A percentile compares a stretch with the other conserved stretches of the same genome.
Conservation (phyloP, 2,888 invertebrate genomes). For the Allolobophora icterica region DNA sequence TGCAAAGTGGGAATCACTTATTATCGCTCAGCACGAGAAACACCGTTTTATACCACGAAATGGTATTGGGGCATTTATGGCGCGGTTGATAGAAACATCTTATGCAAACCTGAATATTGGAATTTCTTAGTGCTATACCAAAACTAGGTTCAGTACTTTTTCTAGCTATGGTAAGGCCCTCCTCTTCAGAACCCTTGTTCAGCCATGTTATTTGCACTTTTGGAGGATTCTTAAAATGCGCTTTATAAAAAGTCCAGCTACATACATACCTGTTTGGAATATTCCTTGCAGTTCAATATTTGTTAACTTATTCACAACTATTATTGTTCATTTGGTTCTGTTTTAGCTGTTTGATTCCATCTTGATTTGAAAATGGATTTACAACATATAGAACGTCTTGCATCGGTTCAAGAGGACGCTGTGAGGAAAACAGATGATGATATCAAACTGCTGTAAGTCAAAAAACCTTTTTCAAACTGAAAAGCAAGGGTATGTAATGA, state of each 20-base stretch:
- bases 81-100: neutral
- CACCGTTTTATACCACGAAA: neutral
- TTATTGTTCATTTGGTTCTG: neutral
- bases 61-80: neutral
- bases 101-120: neutral
- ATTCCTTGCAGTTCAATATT: neutral
- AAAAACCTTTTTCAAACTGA: neutral
- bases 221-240: no score
- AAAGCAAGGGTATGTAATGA: no score
- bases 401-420: constrained; percentile 55
- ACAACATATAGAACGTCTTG: constrained; percentile 47
- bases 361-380: constrained; percentile 5
- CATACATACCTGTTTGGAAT: neutral
- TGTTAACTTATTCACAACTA: neutral
- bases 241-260: no score
- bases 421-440: constrained; percentile 53
- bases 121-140: neutral
- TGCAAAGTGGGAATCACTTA: neutral
- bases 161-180: no score
- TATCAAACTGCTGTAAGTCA: constrained; percentile 53
- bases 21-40: neutral
- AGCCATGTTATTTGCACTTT: no score
- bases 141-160: no score
- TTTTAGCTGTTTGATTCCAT: neutral
- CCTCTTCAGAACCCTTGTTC: no score